Base-by-base conservation (phyloP, 2,113 vertebrate species). In the Oplegnathus fasciatus region DNA sequence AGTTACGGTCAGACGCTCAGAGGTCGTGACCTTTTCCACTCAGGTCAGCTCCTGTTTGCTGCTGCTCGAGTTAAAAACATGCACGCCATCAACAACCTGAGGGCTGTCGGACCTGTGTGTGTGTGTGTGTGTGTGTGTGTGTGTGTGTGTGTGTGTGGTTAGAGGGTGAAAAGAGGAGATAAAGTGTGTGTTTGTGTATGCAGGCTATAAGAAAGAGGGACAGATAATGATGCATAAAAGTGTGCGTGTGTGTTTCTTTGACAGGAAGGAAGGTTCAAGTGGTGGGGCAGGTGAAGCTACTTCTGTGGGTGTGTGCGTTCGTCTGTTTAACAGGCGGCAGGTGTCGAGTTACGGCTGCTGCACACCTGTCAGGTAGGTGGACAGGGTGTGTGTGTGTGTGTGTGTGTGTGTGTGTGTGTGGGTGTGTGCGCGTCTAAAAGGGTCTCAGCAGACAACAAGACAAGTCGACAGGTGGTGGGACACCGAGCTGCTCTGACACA, bases 331-430 rank as follows among this genome's bases (percentile, higher is more conserved):
- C 85, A 32, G 54, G 26, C 54, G 0, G 75, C 86, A 82, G 78
- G 78, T 85, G 72, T 90, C 20, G 28, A 26, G 65, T 86, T 84
- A 86, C 75, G 0, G 76, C 82, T 70, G 84, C 72, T 55, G 79
- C 75, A 44, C 88, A 90, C 84, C 88, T 87, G 89, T 80, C 87
- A 86, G 89, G 85, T 83, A 65, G 40, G 66, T 34, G 2, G 5
- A 60, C 30, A 6, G 28, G 1, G 37, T n/a, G 34, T 11, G 46
- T 24, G 62, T 40, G 34, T 40, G 62, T 65, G 83, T 52, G 17
- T 30, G 50, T 42, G 40, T 67, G 52, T 13, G 55, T 58, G 24
- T 26, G 32, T 57, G 50, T n/a, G 18, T n/a, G n/a, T n/a, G n/a
- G n/a, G n/a, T n/a, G n/a, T n/a, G n/a, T n/a, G n/a, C n/a, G n/a